phyloP scores from a whole-genome alignment of 2,888 invertebrate species.

The Zygogramma bicolorata region DNA sequence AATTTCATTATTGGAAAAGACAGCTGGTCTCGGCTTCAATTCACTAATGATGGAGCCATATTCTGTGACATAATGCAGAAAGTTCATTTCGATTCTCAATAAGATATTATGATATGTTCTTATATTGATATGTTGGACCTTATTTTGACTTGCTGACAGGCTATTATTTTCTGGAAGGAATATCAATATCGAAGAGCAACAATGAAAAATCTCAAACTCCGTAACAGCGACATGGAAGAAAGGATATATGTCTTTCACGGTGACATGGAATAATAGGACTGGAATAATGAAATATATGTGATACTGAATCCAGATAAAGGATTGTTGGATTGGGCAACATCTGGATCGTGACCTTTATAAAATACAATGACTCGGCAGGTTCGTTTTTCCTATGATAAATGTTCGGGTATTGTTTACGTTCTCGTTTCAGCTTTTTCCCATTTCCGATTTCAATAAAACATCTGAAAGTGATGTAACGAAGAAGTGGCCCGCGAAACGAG shows the following conservation, averaged over 20 bases:
- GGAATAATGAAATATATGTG: background rate
- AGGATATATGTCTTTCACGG: background rate
- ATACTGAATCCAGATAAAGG: background rate
- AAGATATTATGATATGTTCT: too few relatives aligned
- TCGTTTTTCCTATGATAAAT: background rate
- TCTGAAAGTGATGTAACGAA: background rate
- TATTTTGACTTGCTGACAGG: too few relatives aligned
- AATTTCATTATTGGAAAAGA: too few relatives aligned
- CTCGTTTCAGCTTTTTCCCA: background rate
- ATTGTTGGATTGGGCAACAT: background rate
- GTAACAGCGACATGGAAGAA: background rate
- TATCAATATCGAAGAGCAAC: background rate
- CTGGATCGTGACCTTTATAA: conserved; percentile 6
- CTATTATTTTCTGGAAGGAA: background rate
- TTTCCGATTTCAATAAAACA: background rate
- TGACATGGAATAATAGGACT: background rate
- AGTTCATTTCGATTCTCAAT: too few relatives aligned
- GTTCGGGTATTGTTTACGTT: background rate
- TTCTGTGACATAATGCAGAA: too few relatives aligned
- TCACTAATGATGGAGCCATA: too few relatives aligned
- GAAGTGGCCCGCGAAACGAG: background rate
- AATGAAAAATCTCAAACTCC: background rate
- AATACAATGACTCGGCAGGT: conserved; percentile 1
- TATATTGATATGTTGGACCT: too few relatives aligned
- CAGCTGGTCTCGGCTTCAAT: too few relatives aligned